Conservation (phyloP, 2,888 invertebrate genomes). For the Gasteruption jaculator region DNA sequence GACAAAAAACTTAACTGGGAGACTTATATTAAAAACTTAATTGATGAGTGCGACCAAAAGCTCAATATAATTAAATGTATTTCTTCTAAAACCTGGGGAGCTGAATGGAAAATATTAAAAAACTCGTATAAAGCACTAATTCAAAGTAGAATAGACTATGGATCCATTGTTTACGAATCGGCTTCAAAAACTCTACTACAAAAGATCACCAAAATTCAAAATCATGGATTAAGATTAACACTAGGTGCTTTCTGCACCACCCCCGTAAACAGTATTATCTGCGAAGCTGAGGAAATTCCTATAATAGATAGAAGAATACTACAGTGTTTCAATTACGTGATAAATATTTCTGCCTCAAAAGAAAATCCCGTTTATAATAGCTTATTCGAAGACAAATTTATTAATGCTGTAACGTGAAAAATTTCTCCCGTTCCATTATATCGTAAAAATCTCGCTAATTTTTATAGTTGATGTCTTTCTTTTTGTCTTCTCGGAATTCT, state of each 20-base stretch:
- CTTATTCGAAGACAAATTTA: too few relatives aligned
- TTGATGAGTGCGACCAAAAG: conserved; percentile 12
- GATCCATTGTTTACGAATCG: conserved; percentile 22
- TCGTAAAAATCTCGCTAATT: too few relatives aligned
- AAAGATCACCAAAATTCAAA: conserved; percentile 19
- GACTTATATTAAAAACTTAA: conserved; percentile 19
- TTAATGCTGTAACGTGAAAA: too few relatives aligned
- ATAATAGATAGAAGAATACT: conserved; percentile 11
- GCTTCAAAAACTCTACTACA: conserved; percentile 11
- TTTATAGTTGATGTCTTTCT: too few relatives aligned
- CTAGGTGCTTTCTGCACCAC: conserved; percentile 22
- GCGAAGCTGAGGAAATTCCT: conserved; percentile 17
- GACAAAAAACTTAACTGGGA: conserved; percentile 23
- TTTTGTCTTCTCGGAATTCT: too few relatives aligned
- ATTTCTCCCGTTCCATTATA: too few relatives aligned
- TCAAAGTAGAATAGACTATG: conserved; percentile 25
- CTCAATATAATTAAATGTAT: conserved; percentile 15
- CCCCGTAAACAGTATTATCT: conserved; percentile 16
- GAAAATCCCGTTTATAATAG: too few relatives aligned
- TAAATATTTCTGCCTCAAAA: too few relatives aligned
- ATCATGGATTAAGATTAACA: conserved; percentile 14
- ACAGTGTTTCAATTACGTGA: too few relatives aligned
- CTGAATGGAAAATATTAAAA: conserved; percentile 10
- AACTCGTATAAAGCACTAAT: conserved; percentile 17
- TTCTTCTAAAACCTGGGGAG: conserved; percentile 14